Percentiles rank a stretch among this genome's conserved stretches.
phyloP scores from a whole-genome alignment of 2,797 vertebrate genomes.

The Pipistrellus pipistrellus region DNA sequence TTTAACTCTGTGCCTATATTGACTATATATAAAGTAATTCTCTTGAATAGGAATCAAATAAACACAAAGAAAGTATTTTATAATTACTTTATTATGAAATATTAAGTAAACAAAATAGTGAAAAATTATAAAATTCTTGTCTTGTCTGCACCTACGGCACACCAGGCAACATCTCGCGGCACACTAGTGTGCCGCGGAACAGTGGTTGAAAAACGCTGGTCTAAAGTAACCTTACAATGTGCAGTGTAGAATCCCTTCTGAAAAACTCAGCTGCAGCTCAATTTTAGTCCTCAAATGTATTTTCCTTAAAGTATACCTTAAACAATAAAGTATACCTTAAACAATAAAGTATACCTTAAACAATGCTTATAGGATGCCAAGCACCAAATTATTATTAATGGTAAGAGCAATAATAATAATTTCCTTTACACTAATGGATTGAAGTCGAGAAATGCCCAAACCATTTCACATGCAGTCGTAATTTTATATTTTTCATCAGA shows the following conservation, averaged over 20 bases:
- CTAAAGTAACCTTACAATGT: conserved; percentile 43
- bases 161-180: too few species aligned
- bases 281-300: background rate
- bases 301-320: conserved; percentile 17
- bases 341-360: conserved; percentile 51
- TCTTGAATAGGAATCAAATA: too few species aligned
- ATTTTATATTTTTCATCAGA: conserved; percentile 74
- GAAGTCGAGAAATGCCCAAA: conserved; percentile 54
- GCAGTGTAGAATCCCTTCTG: conserved; percentile 3
- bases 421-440: conserved; percentile 50
- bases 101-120: too few species aligned
- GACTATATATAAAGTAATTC: too few species aligned
- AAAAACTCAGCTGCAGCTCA: conserved; percentile 43
- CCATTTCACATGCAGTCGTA: conserved; percentile 28
- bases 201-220: too few species aligned
- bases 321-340: conserved; percentile 39
- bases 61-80: too few species aligned
- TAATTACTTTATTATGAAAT: too few species aligned
- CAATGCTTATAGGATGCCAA: conserved; percentile 26
- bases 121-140: too few species aligned
- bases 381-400: conserved; percentile 67
- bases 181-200: too few species aligned
- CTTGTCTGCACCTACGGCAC: too few species aligned
- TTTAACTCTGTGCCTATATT: too few species aligned
- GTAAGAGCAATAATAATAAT: conserved; percentile 58